phyloP scores from a whole-genome alignment of 2,888 invertebrate genomes.

The Luffia ferchaultella region DNA sequence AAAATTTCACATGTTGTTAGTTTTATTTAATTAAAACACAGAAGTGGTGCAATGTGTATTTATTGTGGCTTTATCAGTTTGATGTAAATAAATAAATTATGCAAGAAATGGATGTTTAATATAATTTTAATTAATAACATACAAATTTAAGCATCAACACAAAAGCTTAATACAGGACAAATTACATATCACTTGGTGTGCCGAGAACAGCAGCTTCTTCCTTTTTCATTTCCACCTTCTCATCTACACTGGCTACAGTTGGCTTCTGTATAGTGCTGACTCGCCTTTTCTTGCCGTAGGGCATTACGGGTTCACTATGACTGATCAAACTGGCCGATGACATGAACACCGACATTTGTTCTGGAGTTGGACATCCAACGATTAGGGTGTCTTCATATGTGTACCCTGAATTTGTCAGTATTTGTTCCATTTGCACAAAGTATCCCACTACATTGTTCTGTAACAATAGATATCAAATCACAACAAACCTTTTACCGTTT shows the following conservation, averaged over 20 bases:
- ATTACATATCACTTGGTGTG: conserved; percentile 2
- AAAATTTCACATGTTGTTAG: conserved; percentile 45
- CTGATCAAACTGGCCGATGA: conserved; percentile 79
- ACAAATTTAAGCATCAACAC: no score
- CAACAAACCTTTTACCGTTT: conserved; percentile 5
- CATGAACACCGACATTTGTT: conserved; percentile 90
- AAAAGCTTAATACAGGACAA: conserved; percentile 3
- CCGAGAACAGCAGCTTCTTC: conserved; percentile 14
- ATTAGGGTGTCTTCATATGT: conserved; percentile 82
- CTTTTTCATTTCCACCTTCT: conserved; percentile 18
- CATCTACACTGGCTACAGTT: conserved; percentile 36
- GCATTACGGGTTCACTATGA: conserved; percentile 47
- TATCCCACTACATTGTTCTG: conserved; percentile 89
- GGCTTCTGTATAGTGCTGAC: conserved; percentile 36
- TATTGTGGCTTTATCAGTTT: conserved; percentile 39
- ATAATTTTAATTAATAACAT: neutral
- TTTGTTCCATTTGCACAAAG: conserved; percentile 85
- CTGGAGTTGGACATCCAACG: conserved; percentile 90
- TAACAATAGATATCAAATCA: conserved; percentile 20
- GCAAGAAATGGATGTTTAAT: conserved; percentile 3
- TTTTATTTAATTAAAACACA: conserved; percentile 59
- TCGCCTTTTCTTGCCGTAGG: conserved; percentile 48
- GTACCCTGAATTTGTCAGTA: conserved; percentile 78
- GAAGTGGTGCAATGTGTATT: conserved; percentile 46
- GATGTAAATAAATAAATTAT: conserved; percentile 35